Evolutionary conservation across 2,888 invertebrate species (phyloP).

Genomic region (Azorinus chamasolen): DNA sequence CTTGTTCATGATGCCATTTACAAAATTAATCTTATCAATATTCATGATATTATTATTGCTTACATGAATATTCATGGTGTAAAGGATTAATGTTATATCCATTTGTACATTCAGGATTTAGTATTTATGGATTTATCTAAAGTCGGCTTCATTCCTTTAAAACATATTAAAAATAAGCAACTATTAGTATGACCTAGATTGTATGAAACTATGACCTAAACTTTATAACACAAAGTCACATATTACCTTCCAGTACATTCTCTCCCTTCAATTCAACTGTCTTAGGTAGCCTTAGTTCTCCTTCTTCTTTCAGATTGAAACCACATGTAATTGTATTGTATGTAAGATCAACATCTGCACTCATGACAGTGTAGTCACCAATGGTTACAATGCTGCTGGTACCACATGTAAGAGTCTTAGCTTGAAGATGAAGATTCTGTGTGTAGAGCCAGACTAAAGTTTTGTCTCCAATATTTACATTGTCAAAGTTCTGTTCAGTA

Average conservation of each 20-base stretch:
- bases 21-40: too few species aligned
- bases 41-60: too few species aligned
- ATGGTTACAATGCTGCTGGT: conserved; percentile 62
- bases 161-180: too few species aligned
- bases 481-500: conserved; percentile 44
- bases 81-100: too few species aligned
- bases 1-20: too few species aligned
- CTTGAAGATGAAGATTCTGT: conserved; percentile 60
- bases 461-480: conserved; percentile 60
- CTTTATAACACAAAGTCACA: too few species aligned
- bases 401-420: conserved; percentile 67
- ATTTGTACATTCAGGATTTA: too few species aligned
- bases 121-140: too few species aligned
- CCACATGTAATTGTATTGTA: conserved; percentile 73
- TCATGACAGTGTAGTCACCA: conserved; percentile 69
- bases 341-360: conserved; percentile 65
- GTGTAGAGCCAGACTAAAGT: conserved; percentile 57
- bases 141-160: too few species aligned
- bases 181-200: too few species aligned
- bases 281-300: conserved; percentile 74
- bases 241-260: conserved; percentile 69
- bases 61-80: too few species aligned
- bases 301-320: conserved; percentile 68
- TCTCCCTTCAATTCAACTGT: conserved; percentile 72
- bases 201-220: too few species aligned